Evolutionary conservation across 64 coral and sea anemone genomes (phyloP), one percentile per base, ranked within the genome.

Genomic region (Trachythela sp.): DNA sequence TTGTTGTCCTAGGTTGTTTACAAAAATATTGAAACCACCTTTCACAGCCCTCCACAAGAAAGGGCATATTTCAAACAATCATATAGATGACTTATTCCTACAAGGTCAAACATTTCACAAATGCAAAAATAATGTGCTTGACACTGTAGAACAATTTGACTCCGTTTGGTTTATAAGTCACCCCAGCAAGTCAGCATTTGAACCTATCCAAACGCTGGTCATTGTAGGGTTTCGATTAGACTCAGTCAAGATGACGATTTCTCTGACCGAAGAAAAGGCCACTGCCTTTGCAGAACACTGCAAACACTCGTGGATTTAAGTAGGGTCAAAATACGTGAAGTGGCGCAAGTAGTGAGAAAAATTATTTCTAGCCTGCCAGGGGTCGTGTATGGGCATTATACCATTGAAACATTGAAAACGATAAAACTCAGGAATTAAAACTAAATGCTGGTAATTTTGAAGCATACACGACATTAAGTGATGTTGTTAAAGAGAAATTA

Each of bases 331-430:
- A 80, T 80, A 35, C 13, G 75, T 37, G 37, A 35, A 37, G 37
- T 80, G 15, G 30, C 75, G 9, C 20, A 80, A 36, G 17, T 80
- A 1, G 15, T 80, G 37, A 29, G 30, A 14, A 35, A 80, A 35
- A 80, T 80, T 17, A 39, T 80, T 36, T 80, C 30, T 30, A 80
- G 33, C 37, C 37, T 80, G 8, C 30, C 75, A 35, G 75, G 33
- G 15, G 37, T 80, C 31, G 15, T 18, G 41, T 92, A 88, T 92
- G 92, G 15, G 17, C 88, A 17, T 42, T 94, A 20, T 86, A 94
- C 39, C 89, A 94, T 40, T 59, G 92, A 84, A 30, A 87, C 33
- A 32, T 90, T 31, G 92, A 94, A 54, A 83, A 67, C 32, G 77
- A 90, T 37, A 94, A 91, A 52, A 58, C 48, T 54, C 34, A 31